Conservation (phyloP, 2,888 invertebrate genomes). For the Dicyrtomina minuta region DNA sequence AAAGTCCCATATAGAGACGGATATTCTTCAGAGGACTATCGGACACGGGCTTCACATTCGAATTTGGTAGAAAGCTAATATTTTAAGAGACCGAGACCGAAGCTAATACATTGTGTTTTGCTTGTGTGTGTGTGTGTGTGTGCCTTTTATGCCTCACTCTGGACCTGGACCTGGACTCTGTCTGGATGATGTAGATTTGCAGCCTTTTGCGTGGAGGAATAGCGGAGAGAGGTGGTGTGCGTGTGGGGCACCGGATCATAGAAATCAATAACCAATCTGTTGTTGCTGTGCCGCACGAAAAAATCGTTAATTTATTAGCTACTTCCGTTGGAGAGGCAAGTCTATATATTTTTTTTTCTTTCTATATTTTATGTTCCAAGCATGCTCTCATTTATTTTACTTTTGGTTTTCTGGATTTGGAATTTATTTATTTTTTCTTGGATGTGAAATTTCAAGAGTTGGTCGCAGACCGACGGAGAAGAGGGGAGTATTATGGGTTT, state of each 20-base stretch:
- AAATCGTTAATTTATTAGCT: slow-evolving; percentile 97
- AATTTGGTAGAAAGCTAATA: no score
- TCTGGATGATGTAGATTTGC: slow-evolving; percentile 78
- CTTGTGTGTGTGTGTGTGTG: no score
- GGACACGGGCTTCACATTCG: no score
- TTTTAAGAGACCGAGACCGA: no score
- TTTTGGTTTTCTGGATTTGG: no score
- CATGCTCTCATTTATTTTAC: no score
- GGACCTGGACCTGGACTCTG: no score
- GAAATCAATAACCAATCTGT: slow-evolving; percentile 99
- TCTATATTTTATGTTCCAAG: slow-evolving; percentile 2
- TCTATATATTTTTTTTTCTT: slow-evolving; percentile 24
- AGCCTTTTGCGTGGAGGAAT: slow-evolving; percentile 96
- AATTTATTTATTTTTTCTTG: no score
- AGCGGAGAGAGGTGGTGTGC: slow-evolving; percentile 96
- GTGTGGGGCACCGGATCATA: slow-evolving; percentile 98
- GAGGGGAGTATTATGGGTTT: background rate
- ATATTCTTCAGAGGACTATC: no score
- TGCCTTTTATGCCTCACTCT: no score
- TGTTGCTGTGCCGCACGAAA: slow-evolving; percentile 98
- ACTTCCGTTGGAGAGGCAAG: slow-evolving; percentile 98
- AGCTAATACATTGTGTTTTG: no score
- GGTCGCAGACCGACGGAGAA: background rate
- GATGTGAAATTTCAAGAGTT: background rate
- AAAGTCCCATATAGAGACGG: no score